Evolutionary conservation across 2,797 vertebrate species (phyloP).

Genomic region (Knipowitschia caucasica): DNA sequence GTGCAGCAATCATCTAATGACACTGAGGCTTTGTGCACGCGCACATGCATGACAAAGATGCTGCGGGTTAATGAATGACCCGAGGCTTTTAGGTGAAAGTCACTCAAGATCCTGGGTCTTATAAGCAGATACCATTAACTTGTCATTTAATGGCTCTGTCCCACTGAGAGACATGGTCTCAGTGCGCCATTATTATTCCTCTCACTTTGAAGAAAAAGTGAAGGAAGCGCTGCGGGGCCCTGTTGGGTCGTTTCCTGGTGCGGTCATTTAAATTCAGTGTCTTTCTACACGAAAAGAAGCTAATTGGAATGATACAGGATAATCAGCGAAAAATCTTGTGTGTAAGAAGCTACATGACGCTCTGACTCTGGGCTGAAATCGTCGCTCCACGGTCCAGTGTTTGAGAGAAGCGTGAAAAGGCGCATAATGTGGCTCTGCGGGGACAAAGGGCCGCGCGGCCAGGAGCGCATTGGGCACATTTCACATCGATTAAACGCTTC

Average conservation of each 20-base stretch:
- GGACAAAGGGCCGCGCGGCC: conserved; percentile 41
- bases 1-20: conserved; percentile 73
- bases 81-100: conserved; percentile 64
- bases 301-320: conserved; percentile 66
- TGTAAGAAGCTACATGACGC: conserved; percentile 32
- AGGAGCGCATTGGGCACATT: conserved; percentile 56
- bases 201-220: conserved; percentile 25
- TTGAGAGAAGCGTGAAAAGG: conserved; percentile 71
- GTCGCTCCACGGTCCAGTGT: conserved; percentile 56
- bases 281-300: conserved; percentile 13
- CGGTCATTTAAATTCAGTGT: neutral
- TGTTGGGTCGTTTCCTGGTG: neutral
- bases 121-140: conserved; percentile 73
- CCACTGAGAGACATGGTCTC: conserved; percentile 59
- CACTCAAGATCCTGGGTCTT: conserved; percentile 28
- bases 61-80: conserved; percentile 77
- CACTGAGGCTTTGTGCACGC: conserved; percentile 55
- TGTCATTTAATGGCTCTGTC: conserved; percentile 64
- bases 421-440: conserved; percentile 69
- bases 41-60: conserved; percentile 70
- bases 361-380: conserved; percentile 44
- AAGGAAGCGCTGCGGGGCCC: conserved; percentile 29
- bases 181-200: conserved; percentile 63
- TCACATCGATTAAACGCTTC: conserved; percentile 74
- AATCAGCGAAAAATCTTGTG: conserved; percentile 58